Base-by-base conservation (phyloP, 2,888 invertebrate genomes). In the Nebria salina region DNA sequence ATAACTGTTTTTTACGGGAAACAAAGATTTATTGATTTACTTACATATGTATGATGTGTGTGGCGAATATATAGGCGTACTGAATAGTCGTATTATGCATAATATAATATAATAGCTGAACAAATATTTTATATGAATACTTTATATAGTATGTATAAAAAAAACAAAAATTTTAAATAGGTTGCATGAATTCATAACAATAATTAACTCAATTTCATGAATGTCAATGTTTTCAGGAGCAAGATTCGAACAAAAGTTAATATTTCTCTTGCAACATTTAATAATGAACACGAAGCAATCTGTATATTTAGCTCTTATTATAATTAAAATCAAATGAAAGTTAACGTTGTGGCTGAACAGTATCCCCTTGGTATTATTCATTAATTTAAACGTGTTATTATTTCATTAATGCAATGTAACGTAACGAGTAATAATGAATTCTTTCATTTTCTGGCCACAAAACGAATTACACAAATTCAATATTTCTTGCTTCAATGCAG, bases 301-400 rank as follows among this genome's bases (percentile, higher is more conserved):
- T 54, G 54, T 54, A 13, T 13, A 54, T 54, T 54, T 54, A 8
- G 8, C 54, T 54, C 54, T 54, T 54, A 54, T 54, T 54, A 54
- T 11, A 54, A 54, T 54, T 54, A 54, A 54, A 54, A 54, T 54
- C 54, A 54, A 11, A 54, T 54, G 2, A 1, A 11, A 13, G 54
- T 54, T 54, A 54, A 54, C 54, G 13, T 11, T 54, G 54, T 13
- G 7, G 11, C 13, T 54, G 54, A 54, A 54, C 54, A 13, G 13
- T 8, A 3, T 54, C 2, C 13, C 54, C 7, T 54, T 54, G 54
- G 54, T 54, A 54, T 54, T 54, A 54, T 54, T 54, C 54, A 54
- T 77, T 72, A 74, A 73, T 79, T 75, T 75, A 79, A 74, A 74
- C 66, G 66, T 79, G 74, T 79, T 79, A 64, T 74, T 77, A 72